Evolutionary conservation across 1,140 invertebrate species (phyloP).

Genomic region (Brevipalpus yothersi): DNA sequence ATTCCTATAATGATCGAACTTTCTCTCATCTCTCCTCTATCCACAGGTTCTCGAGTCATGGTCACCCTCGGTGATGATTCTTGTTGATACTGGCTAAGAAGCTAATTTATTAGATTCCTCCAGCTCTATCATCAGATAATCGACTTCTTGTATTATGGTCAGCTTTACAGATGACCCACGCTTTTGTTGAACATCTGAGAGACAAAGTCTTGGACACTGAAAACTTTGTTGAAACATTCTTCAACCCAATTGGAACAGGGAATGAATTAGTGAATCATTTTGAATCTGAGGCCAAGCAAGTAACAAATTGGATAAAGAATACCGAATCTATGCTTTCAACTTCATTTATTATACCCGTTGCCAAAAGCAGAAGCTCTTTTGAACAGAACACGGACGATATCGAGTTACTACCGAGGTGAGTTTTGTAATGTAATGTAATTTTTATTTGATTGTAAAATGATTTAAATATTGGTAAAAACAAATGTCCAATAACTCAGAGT

Average conservation of each 20-base stretch:
- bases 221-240: constrained; percentile 66
- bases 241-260: constrained; percentile 68
- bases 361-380: constrained; percentile 73
- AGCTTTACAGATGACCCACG: constrained; percentile 62
- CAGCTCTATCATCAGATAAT: constrained; percentile 40
- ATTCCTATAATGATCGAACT: too few species aligned
- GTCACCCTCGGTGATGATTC: background rate
- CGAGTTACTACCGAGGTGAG: constrained; percentile 40
- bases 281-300: constrained; percentile 75
- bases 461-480: too few species aligned
- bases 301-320: constrained; percentile 89
- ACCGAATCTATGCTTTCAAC: constrained; percentile 83
- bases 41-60: constrained; percentile 48
- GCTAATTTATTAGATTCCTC: background rate
- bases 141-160: constrained; percentile 73
- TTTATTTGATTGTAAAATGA: too few species aligned
- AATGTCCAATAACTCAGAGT: too few species aligned
- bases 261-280: constrained; percentile 78
- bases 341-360: constrained; percentile 69
- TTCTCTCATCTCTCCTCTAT: constrained; percentile 4
- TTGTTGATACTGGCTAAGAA: background rate
- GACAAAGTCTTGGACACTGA: constrained; percentile 80
- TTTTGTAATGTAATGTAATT: too few species aligned
- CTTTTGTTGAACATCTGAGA: constrained; percentile 70
- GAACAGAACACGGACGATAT: constrained; percentile 87